A percentile compares a stretch with the other conserved stretches of the same genome.
Conservation (phyloP, 2,888 invertebrate species). For the Zygaena filipendulae region DNA sequence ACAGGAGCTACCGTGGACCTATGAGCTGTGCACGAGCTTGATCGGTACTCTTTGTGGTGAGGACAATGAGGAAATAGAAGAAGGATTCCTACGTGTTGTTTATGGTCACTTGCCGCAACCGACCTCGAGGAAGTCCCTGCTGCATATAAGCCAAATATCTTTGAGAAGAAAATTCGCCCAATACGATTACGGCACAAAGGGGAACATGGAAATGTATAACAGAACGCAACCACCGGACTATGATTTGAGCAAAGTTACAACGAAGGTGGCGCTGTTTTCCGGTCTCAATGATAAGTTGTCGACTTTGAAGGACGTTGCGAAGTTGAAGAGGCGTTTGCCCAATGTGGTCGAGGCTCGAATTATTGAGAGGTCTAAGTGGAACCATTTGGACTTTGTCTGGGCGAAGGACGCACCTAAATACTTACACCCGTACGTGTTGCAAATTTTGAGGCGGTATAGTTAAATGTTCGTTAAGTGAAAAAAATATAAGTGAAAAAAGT, state of each 20-base stretch:
- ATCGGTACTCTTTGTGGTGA: too few species aligned
- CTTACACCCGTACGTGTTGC: slow-evolving; percentile 17
- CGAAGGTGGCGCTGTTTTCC: slow-evolving; percentile 23
- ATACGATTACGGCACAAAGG: slow-evolving; percentile 27
- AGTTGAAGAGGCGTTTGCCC: slow-evolving; percentile 20
- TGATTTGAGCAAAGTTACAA: slow-evolving; percentile 25
- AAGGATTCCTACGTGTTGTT: slow-evolving; percentile 19
- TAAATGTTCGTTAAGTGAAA: too few species aligned
- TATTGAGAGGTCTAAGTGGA: slow-evolving; percentile 17
- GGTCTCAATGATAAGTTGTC: slow-evolving; percentile 27
- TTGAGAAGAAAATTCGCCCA: slow-evolving; percentile 20
- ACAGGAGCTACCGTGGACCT: too few species aligned
- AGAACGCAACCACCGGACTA: slow-evolving; percentile 26
- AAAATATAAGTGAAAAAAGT: too few species aligned
- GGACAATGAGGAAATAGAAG: slow-evolving; percentile 21
- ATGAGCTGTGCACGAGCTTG: too few species aligned
- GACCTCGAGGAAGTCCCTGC: slow-evolving; percentile 26
- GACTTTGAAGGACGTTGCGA: slow-evolving; percentile 22
- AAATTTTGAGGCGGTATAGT: too few species aligned
- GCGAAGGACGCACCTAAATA: slow-evolving; percentile 16
- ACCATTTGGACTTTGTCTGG: slow-evolving; percentile 29
- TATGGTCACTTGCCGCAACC: slow-evolving; percentile 29
- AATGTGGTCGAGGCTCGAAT: slow-evolving; percentile 19
- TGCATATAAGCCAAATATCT: slow-evolving; percentile 26
- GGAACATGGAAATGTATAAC: slow-evolving; percentile 25